Percentiles rank a stretch among this genome's conserved stretches.
phyloP scores from a whole-genome alignment of 2,113 vertebrate genomes.

The Eolophus roseicapilla region DNA sequence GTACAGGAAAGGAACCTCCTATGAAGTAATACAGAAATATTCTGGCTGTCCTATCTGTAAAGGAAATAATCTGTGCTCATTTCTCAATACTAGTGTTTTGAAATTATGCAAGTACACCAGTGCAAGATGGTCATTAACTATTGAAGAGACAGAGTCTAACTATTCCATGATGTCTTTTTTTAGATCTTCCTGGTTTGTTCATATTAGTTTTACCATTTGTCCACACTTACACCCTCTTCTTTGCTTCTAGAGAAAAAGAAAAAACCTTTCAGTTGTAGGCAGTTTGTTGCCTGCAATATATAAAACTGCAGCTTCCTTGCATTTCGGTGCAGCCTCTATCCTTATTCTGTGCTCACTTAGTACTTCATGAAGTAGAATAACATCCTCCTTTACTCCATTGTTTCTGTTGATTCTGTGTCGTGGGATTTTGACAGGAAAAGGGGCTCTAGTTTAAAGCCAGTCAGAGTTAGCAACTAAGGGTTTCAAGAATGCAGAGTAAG shows the following conservation, averaged over 20 bases:
- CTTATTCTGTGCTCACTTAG: background rate
- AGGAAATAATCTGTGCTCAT: conserved; percentile 13
- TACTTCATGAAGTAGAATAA: background rate
- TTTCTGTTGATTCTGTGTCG: conserved; percentile 4
- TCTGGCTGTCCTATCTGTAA: background rate
- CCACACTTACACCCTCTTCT: background rate
- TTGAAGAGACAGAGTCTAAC: background rate
- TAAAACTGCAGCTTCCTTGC: background rate
- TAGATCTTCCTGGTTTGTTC: background rate
- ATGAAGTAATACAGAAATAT: conserved; percentile 13
- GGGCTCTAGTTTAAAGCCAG: background rate
- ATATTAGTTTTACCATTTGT: background rate
- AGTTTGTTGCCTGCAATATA: background rate
- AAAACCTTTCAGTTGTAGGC: background rate
- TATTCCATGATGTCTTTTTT: background rate
- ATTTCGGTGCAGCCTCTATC: background rate
- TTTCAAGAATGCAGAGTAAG: conserved; percentile 1
- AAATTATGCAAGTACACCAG: background rate
- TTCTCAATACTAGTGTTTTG: background rate
- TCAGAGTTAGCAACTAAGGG: background rate
- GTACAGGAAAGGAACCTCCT: background rate
- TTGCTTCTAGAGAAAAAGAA: background rate
- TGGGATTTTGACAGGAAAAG: conserved; percentile 34
- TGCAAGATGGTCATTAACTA: background rate
- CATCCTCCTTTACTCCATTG: background rate